Conservation (phyloP, 2,113 vertebrate genomes). For the Amphiprion percula region DNA sequence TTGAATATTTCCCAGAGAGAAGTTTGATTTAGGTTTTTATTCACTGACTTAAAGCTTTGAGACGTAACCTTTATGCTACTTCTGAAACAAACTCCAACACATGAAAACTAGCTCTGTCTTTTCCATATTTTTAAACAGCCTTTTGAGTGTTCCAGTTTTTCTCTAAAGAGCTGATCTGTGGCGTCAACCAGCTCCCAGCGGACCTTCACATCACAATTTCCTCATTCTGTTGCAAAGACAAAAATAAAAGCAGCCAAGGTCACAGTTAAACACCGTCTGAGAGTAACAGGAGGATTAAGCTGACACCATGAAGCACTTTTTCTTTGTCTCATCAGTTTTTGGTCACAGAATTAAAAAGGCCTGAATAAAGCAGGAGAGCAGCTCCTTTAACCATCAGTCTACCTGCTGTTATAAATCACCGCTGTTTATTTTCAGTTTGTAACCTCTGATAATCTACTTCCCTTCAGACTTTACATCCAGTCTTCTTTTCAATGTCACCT, state of each 20-base stretch:
- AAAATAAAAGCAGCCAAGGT: conserved; percentile 59
- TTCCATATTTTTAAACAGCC: too few species aligned
- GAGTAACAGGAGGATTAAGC: conserved; percentile 42
- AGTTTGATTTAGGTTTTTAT: too few species aligned
- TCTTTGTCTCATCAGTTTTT: conserved; percentile 38
- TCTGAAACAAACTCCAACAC: too few species aligned
- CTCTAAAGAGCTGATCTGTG: neutral
- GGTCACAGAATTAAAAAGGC: neutral
- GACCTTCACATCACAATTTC: conserved; percentile 26
- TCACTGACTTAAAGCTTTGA: too few species aligned
- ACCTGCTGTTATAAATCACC: too few species aligned
- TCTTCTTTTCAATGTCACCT: too few species aligned
- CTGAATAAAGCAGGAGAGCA: neutral
- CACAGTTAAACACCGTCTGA: conserved; percentile 42
- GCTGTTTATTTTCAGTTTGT: too few species aligned
- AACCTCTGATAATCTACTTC: too few species aligned
- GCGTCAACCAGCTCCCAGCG: conserved; percentile 31
- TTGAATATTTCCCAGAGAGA: too few species aligned
- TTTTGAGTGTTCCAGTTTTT: conserved; percentile 35
- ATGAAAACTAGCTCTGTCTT: too few species aligned
- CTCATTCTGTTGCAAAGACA: conserved; percentile 55
- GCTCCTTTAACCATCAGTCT: neutral
- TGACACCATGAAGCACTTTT: conserved; percentile 27
- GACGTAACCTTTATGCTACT: too few species aligned
- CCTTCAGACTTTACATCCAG: too few species aligned